Base-by-base conservation (phyloP, 2,888 invertebrate species). In the Amblyjoppa proteus region DNA sequence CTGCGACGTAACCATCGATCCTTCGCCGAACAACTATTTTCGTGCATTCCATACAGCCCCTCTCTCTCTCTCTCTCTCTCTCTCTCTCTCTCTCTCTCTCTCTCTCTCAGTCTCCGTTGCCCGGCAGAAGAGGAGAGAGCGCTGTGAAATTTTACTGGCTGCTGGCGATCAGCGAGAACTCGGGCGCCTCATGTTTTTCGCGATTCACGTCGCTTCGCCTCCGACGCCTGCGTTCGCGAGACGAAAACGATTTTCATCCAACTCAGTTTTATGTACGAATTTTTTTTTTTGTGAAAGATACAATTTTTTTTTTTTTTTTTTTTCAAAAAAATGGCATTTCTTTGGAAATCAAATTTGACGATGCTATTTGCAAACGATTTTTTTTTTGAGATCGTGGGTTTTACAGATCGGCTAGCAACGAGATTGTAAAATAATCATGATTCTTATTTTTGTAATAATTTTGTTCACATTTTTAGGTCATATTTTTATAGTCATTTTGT, bases 1-100 rank as follows among this genome's bases (percentile, higher is more conserved):
- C 82, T 77, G 69, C 82, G 76, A 66, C 53, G 77, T 69, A 83
- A 78, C 71, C 78, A 87, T 87, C 82, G 87, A 87, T 87, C 87
- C 81, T 83, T 49, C 20, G 70, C 74, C 49, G 49, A 41, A 71
- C 74, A 64, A 53, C 87, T 87, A 87, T 87, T 87, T 87, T 86
- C 58, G 86, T 86, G 84, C 80, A 83, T 81, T 83, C 20, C 86
- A 49, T 71, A 66, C 85, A 87, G 84, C 75, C 53, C 82, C 79
- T 76, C 53, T 53, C 68, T 38, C 28, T 49, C 45, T 3, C 20
- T 20, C 20, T 20, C 53, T 84, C 79, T 76, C 53, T 53, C 68
- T 38, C 28, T 49, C 45, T 76, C 53, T 53, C 68, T 38, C 28
- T 49, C 45, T 3, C 20, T 20, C 20, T 20, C 53, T 84, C 79